Evolutionary conservation across 2,113 vertebrate genomes (phyloP).

Genomic region (Anhinga anhinga): DNA sequence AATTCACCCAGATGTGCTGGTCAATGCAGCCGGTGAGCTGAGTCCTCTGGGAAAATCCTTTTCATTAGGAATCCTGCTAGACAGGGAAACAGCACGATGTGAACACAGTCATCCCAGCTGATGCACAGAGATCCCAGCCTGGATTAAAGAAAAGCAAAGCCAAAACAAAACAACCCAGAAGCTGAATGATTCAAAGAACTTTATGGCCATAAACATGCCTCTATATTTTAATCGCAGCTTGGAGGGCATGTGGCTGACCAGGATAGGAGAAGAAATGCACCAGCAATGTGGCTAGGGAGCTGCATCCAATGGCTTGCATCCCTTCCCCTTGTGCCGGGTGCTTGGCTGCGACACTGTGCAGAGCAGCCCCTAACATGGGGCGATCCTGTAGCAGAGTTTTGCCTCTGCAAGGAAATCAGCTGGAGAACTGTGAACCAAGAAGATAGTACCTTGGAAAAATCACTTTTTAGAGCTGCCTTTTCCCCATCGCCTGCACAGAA

Average conservation of each 20-base stretch:
- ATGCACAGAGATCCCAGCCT: neutral
- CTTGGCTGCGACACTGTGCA: rapidly evolving
- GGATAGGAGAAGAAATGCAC: neutral
- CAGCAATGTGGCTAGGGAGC: rapidly evolving
- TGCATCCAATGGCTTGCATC: neutral
- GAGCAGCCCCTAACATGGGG: neutral
- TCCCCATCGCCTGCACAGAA: neutral
- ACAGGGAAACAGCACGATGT: rapidly evolving
- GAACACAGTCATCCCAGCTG: neutral
- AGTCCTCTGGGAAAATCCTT: neutral
- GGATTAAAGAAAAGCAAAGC: neutral
- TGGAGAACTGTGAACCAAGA: neutral
- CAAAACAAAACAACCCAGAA: neutral
- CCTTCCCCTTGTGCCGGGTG: neutral
- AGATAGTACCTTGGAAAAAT: neutral
- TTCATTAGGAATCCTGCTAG: neutral
- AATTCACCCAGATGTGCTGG: neutral
- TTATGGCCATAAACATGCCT: neutral
- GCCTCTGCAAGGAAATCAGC: neutral
- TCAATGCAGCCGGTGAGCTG: neutral
- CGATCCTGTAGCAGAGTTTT: neutral
- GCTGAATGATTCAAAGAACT: neutral
- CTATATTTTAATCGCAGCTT: neutral
- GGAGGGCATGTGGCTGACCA: neutral
- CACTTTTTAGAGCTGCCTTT: neutral